Evolutionary conservation across 2,797 vertebrate species (phyloP).

Genomic region (Hozukius guyotensis): DNA sequence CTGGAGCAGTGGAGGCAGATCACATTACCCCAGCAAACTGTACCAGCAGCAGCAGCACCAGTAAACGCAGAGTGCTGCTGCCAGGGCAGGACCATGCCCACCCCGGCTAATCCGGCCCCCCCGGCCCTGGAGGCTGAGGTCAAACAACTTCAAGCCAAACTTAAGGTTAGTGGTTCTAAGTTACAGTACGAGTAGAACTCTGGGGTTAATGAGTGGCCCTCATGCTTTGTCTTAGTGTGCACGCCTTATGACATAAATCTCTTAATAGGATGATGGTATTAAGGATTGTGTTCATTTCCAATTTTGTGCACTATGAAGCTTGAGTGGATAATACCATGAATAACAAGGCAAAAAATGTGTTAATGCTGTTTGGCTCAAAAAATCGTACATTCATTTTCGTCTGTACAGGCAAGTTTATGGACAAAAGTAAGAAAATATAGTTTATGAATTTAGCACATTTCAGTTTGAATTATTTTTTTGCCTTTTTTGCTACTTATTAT

Average conservation of each 20-base stretch:
- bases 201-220: conserved; percentile 35
- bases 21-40: conserved; percentile 61
- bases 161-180: conserved; percentile 86
- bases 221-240: conserved; percentile 44
- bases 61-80: conserved; percentile 69
- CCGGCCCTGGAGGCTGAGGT: conserved; percentile 87
- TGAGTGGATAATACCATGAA: conserved; percentile 29
- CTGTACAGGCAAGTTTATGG: not conserved
- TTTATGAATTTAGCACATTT: not conserved
- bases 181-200: not conserved
- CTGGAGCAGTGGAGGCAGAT: conserved; percentile 85
- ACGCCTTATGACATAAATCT: conserved; percentile 44
- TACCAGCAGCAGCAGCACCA: conserved; percentile 52
- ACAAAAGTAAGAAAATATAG: not conserved
- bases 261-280: conserved; percentile 51
- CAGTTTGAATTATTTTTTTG: not conserved
- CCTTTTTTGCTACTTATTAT: conserved; percentile 6
- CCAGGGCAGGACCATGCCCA: conserved; percentile 66
- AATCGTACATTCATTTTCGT: not conserved
- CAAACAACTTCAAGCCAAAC: conserved; percentile 90
- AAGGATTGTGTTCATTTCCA: conserved; percentile 51
- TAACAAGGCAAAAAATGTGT: conserved; percentile 3
- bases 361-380: not conserved
- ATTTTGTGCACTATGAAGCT: conserved; percentile 37
- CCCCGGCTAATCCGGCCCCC: conserved; percentile 71